These are phyloP conservation scores for Chaetorhynchus papuensis DNA, from an alignment of 2,113 vertebrate genomes.

Conservation along the genomic window DNA sequence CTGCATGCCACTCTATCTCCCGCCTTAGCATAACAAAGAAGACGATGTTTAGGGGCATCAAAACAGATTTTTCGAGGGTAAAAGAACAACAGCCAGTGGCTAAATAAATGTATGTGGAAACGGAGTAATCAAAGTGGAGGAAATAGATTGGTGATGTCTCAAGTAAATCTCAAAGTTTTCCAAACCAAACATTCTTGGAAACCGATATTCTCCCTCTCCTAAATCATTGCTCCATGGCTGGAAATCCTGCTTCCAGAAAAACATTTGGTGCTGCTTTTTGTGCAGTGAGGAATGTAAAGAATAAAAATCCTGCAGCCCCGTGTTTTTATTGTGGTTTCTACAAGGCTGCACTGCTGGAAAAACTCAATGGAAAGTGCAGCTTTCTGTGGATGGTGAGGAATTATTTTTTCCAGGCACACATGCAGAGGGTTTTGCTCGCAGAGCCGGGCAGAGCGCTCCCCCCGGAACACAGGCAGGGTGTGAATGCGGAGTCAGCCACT, in stretches of 20 bases:
- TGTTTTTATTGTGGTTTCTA: constrained; percentile 45
- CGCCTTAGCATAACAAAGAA: constrained; percentile 10
- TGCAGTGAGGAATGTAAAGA: background rate
- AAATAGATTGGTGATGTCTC: background rate
- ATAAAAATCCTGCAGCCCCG: background rate
- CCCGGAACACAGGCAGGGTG: background rate
- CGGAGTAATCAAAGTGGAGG: background rate
- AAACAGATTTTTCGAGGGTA: background rate
- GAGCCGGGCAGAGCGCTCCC: background rate
- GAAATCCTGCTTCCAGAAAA: constrained; percentile 47
- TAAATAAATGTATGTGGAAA: constrained; percentile 12
- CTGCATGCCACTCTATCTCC: background rate
- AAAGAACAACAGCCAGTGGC: constrained; percentile 18
- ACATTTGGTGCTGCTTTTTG: background rate
- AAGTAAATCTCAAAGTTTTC: constrained; percentile 16
- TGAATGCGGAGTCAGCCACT: constrained; percentile 4
- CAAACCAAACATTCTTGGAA: constrained; percentile 37
- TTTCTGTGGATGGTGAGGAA: background rate
- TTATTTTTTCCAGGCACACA: background rate
- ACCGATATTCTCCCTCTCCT: constrained; percentile 14
- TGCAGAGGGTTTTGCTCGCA: background rate
- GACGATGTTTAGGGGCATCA: background rate
- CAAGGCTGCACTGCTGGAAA: constrained; percentile 7
- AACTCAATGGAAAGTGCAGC: background rate
- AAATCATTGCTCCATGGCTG: background rate